A percentile compares a stretch with the other conserved stretches of the same genome.
Evolutionary conservation across 2,797 vertebrate genomes (phyloP).

Genomic region (Fistularia commersonii): DNA sequence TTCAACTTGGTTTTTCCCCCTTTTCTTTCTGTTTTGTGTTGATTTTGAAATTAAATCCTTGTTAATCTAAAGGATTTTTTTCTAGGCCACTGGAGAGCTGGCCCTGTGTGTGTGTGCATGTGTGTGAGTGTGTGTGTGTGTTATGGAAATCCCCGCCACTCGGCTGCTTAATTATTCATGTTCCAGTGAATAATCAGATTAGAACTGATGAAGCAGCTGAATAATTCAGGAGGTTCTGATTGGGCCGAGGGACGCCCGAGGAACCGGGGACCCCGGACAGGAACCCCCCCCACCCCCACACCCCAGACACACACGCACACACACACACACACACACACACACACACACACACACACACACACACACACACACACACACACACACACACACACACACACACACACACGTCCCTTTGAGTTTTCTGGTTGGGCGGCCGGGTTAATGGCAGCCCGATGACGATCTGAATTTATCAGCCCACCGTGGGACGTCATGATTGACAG

Average conservation of each 20-base stretch:
- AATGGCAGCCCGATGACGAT: conserved; percentile 19
- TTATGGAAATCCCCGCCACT: conserved; percentile 52
- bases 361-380: too few species aligned
- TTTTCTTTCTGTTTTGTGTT: too few species aligned
- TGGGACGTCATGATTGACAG: too few species aligned
- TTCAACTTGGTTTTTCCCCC: too few species aligned
- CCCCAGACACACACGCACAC: too few species aligned
- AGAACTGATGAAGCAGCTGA: conserved; percentile 71
- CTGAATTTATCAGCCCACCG: conserved; percentile 27
- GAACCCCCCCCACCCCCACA: conserved; percentile 13
- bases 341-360: too few species aligned
- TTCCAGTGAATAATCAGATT: conserved; percentile 77
- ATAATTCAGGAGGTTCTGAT: conserved; percentile 75
- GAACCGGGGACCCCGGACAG: conserved; percentile 14
- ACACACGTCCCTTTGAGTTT: conserved; percentile 10
- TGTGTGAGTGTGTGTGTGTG: conserved; percentile 11
- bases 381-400: too few species aligned
- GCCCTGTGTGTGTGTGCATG: conserved; percentile 1
- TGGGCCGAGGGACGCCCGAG: conserved; percentile 48
- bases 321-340: too few species aligned
- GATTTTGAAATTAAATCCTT: conserved; percentile 1
- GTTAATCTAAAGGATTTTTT: not conserved
- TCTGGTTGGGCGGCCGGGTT: conserved; percentile 29
- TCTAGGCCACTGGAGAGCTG: too few species aligned
- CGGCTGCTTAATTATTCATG: conserved; percentile 74